Percentiles rank a stretch among this genome's conserved stretches.
phyloP scores from a whole-genome alignment of 1,140 invertebrate genomes.

The Globodera rostochiensis region DNA sequence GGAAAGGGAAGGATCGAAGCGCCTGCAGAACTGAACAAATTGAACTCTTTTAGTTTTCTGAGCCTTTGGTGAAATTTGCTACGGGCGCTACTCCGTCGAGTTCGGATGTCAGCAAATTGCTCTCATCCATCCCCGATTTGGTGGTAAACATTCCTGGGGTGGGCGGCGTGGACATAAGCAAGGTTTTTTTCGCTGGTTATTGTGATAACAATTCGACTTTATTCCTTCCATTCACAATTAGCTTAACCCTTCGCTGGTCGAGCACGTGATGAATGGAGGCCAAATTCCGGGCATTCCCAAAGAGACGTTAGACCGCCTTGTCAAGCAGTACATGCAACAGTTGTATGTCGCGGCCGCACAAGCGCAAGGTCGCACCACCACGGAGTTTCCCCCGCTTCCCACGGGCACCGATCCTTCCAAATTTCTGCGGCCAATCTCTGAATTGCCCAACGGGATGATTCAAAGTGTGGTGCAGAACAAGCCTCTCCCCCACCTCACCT shows the following conservation, averaged over 20 bases:
- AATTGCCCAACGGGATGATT: slow-evolving; percentile 46
- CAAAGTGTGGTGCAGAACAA: slow-evolving; percentile 50
- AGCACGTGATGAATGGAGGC: slow-evolving; percentile 61
- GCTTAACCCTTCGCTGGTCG: slow-evolving; percentile 51
- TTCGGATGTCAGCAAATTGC: slow-evolving; percentile 51
- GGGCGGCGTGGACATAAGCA: slow-evolving; percentile 57
- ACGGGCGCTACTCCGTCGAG: slow-evolving; percentile 47
- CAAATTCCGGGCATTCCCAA: slow-evolving; percentile 60
- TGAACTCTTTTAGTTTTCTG: slow-evolving; percentile 49
- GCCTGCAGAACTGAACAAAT: not conserved
- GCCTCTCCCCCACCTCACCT: slow-evolving; percentile 46
- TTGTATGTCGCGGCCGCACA: slow-evolving; percentile 50
- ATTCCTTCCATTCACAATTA: slow-evolving; percentile 19
- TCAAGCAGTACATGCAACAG: slow-evolving; percentile 58
- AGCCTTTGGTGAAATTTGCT: slow-evolving; percentile 55
- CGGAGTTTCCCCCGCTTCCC: slow-evolving; percentile 34
- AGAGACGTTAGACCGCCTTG: slow-evolving; percentile 57
- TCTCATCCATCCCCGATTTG: slow-evolving; percentile 56
- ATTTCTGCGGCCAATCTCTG: slow-evolving; percentile 50
- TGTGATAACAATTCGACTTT: no score
- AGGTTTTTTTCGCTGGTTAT: slow-evolving; percentile 33
- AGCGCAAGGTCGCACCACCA: slow-evolving; percentile 39
- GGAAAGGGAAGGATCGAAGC: no score
- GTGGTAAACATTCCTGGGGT: slow-evolving; percentile 63
- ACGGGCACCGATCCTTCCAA: slow-evolving; percentile 36